Conservation (phyloP, 2,888 invertebrate species). For the Argynnis bischoffii region DNA sequence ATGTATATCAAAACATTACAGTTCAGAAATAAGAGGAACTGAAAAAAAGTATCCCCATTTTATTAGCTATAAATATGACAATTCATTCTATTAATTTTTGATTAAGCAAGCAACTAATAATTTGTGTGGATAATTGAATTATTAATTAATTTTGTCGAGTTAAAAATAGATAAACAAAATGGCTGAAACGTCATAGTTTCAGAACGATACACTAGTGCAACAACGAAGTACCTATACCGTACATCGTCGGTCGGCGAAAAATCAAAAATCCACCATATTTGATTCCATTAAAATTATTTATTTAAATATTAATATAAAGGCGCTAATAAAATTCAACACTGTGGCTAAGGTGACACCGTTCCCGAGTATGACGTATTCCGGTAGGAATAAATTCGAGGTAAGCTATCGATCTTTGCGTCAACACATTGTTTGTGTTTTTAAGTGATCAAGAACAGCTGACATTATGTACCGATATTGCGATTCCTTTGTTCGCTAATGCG, state of each 20-base stretch:
- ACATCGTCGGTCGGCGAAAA: conserved; percentile 39
- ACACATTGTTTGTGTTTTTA: conserved; percentile 70
- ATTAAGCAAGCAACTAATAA: background rate
- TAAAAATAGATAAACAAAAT: background rate
- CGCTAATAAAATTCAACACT: conserved; percentile 59
- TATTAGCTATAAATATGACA: background rate
- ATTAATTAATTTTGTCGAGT: background rate
- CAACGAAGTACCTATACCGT: conserved; percentile 31
- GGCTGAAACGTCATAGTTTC: conserved; percentile 22
- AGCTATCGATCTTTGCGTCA: conserved; percentile 50
- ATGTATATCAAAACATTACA: conserved; percentile 3
- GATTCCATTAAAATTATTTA: conserved; percentile 27
- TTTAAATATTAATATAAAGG: conserved; percentile 13
- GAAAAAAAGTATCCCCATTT: background rate
- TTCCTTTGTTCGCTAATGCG: conserved; percentile 64
- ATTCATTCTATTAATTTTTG: background rate
- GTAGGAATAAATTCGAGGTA: conserved; percentile 86
- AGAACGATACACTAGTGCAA: conserved; percentile 35
- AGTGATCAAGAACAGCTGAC: conserved; percentile 84
- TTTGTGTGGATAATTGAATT: background rate
- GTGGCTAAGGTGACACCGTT: conserved; percentile 79
- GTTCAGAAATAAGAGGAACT: conserved; percentile 7
- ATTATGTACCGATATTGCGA: conserved; percentile 46
- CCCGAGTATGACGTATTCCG: conserved; percentile 84
- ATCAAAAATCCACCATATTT: conserved; percentile 39